Base-by-base conservation (phyloP, 1,140 invertebrate species). In the Pollicipes pollicipes region DNA sequence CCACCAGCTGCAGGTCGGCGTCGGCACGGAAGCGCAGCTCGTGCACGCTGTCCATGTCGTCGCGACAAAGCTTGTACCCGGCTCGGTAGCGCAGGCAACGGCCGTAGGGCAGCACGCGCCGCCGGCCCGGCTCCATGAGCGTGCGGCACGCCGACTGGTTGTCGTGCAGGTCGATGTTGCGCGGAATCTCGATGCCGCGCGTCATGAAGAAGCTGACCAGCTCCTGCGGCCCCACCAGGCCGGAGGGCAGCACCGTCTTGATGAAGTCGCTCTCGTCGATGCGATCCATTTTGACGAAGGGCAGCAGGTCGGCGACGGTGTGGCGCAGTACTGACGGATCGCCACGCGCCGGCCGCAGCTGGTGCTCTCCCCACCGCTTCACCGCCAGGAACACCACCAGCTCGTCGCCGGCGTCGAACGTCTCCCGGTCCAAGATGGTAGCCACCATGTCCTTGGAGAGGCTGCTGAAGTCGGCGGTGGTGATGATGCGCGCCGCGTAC, bases 131-230 rank as follows among this genome's bases (percentile, higher is more conserved):
- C n/a, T 27, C 64, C n/a, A 66, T 66, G 24, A 66, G 64, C 27
- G 10, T 66, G 3, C n/a, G 3, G 27, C 27, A 27, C 24, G 64
- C 64, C 27, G 64, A 27, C 27, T 27, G 27, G 28, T 74, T 74
- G 68, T 73, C 71, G 30, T 73, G 70, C 69, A 73, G 73, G 72
- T 72, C 73, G 10, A 73, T 69, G 58, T 74, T 72, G 24, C 75
- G 64, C 4, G 75, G 75, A 28, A 75, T 74, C 66, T 74, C 73
- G n/a, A 75, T 63, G 35, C 75, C 75, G 31, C 71, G 72, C 16
- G 70, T 73, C 75, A 75, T 75, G 75, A 75, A 75, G 72, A 75
- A 75, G 17, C 73, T 73, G 29, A 75, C 73, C 58, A 75, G 69
- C 70, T 75, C 75, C 2, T 72, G 73, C 45, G 73, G 71, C 6